phyloP scores from a whole-genome alignment of 1,140 invertebrate species.

The Neodiprion lecontei region DNA sequence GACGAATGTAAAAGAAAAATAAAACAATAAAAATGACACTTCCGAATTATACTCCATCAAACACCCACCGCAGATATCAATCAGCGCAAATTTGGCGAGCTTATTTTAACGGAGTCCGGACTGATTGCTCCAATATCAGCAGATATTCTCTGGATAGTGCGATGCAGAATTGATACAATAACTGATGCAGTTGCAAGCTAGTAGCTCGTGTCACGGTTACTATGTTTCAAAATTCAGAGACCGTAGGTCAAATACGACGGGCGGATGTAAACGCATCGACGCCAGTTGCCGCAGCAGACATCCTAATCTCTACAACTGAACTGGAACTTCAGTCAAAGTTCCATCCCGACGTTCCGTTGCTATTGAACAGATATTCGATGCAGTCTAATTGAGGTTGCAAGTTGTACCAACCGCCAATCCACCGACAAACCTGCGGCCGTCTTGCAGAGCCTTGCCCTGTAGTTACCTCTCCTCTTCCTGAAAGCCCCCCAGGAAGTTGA shows the following conservation, averaged over 20 bases:
- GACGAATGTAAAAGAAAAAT: too few species aligned
- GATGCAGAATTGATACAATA: background rate
- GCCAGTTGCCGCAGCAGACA: background rate
- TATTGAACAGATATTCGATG: background rate
- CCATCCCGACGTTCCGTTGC: background rate
- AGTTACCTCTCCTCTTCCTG: too few species aligned
- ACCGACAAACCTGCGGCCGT: background rate
- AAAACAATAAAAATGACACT: too few species aligned
- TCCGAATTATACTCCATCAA: too few species aligned
- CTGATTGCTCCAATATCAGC: background rate
- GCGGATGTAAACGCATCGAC: background rate
- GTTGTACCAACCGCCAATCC: background rate
- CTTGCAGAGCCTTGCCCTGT: too few species aligned
- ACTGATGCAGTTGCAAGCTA: background rate
- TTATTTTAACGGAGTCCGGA: background rate
- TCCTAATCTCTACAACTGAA: background rate
- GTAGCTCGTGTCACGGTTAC: background rate
- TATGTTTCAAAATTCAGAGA: background rate
- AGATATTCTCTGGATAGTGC: background rate
- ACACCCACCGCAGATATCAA: background rate
- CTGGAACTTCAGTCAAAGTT: background rate
- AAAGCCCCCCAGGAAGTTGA: too few species aligned
- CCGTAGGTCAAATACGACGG: background rate
- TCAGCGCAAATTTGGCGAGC: background rate
- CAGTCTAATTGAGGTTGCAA: background rate